Evolutionary conservation across 53 echinoderm and acorn worm genomes (phyloP).

Genomic region (Actinopyga echinites): DNA sequence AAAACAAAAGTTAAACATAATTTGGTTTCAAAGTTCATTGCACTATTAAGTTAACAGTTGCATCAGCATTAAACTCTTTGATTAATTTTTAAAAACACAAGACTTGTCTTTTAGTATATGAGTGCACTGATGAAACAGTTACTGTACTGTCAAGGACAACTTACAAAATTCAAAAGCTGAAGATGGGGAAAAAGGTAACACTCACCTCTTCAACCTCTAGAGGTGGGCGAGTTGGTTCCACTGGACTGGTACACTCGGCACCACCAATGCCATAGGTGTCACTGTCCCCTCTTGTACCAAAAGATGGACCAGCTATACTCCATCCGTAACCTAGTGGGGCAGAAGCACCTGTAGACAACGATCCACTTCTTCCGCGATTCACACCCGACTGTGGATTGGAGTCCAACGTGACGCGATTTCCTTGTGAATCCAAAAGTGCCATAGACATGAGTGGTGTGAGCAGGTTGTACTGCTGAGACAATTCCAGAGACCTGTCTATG

Average conservation of each 20-base stretch:
- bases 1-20: too few species aligned
- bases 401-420: neutral
- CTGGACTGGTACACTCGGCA: constrained; percentile 51
- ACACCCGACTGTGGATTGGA: neutral
- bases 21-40: too few species aligned
- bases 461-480: constrained; percentile 84
- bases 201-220: constrained; percentile 20
- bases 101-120: too few species aligned
- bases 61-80: too few species aligned
- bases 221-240: constrained; percentile 19
- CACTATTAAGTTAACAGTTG: too few species aligned
- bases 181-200: neutral
- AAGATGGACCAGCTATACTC: constrained; percentile 65
- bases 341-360: neutral
- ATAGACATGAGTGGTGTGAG: constrained; percentile 93
- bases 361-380: constrained; percentile 16
- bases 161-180: too few species aligned
- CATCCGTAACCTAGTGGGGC: constrained; percentile 62
- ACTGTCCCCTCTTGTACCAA: constrained; percentile 45
- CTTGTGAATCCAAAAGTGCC: constrained; percentile 64
- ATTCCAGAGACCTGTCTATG: constrained; percentile 64
- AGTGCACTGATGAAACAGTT: too few species aligned
- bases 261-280: constrained; percentile 66
- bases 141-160: too few species aligned
- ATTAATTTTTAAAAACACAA: too few species aligned